A percentile compares a stretch with the other conserved stretches of the same genome.
phyloP scores from a whole-genome alignment of 1,140 invertebrate species.

The Battus philenor region DNA sequence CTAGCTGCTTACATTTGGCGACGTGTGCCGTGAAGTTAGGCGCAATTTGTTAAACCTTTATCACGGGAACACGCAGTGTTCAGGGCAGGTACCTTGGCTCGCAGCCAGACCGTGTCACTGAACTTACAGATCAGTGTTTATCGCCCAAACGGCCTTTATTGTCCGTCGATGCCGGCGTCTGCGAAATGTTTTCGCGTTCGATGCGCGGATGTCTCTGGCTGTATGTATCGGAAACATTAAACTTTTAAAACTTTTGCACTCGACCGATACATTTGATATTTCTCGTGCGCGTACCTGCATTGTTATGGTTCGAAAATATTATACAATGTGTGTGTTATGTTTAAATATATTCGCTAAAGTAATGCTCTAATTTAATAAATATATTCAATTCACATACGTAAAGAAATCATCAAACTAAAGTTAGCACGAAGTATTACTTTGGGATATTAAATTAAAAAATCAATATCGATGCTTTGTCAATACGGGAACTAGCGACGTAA shows the following conservation, averaged over 20 bases:
- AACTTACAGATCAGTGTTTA: constrained; percentile 75
- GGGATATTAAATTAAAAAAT: too few relatives aligned
- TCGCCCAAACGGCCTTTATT: constrained; percentile 73
- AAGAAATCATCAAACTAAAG: too few relatives aligned
- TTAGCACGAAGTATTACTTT: too few relatives aligned
- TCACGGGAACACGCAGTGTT: constrained; percentile 22
- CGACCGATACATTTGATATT: constrained; percentile 48
- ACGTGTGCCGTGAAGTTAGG: constrained; percentile 49
- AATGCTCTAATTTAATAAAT: too few relatives aligned
- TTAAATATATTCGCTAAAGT: too few relatives aligned
- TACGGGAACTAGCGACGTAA: too few relatives aligned
- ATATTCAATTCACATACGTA: too few relatives aligned
- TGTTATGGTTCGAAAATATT: constrained; percentile 10
- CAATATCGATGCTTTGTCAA: too few relatives aligned
- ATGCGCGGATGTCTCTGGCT: constrained; percentile 63
- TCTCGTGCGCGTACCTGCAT: constrained; percentile 13
- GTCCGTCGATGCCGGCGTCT: constrained; percentile 54
- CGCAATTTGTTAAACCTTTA: constrained; percentile 65
- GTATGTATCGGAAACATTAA: constrained; percentile 73
- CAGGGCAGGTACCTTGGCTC: constrained; percentile 64
- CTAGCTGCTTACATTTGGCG: constrained; percentile 54
- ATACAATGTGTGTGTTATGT: too few relatives aligned
- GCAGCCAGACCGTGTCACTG: constrained; percentile 72
- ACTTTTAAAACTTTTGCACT: constrained; percentile 70
- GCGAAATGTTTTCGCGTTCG: constrained; percentile 60